phyloP scores from a whole-genome alignment of 2,888 invertebrate species.

The Pyrgus malvae region DNA sequence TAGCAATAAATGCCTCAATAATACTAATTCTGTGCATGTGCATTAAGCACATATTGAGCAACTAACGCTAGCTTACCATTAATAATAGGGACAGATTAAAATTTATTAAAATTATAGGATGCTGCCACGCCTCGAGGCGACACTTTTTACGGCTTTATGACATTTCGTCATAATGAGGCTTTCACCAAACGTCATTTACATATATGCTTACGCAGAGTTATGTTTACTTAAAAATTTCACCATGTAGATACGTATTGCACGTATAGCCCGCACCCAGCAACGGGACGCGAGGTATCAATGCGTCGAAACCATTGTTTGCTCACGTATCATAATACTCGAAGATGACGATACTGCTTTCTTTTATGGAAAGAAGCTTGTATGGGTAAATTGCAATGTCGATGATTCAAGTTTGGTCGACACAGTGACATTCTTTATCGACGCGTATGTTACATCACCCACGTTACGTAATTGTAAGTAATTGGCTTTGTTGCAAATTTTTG shows the following conservation, averaged over 20 bases:
- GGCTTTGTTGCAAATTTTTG: background rate
- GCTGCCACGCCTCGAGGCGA: conserved; percentile 51
- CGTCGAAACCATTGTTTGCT: too few relatives aligned
- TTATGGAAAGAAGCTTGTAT: background rate
- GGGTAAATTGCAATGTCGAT: background rate
- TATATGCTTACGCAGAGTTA: conserved; percentile 57
- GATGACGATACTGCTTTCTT: background rate
- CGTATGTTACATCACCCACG: background rate
- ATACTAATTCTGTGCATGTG: background rate
- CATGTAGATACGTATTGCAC: conserved; percentile 32
- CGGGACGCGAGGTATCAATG: too few relatives aligned
- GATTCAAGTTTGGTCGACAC: conserved; percentile 14
- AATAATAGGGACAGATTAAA: conserved; percentile 36
- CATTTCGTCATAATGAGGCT: conserved; percentile 67
- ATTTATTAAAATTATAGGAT: conserved; percentile 33
- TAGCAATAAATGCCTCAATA: too few relatives aligned
- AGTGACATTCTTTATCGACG: conserved; percentile 22
- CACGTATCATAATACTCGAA: background rate
- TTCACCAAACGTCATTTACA: conserved; percentile 72
- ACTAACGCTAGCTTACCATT: conserved; percentile 26
- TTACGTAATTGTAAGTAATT: background rate
- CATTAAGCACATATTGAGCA: background rate
- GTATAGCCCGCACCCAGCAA: conserved; percentile 1
- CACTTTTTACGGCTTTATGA: conserved; percentile 58
- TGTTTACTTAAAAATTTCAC: conserved; percentile 75